Evolutionary conservation across 2,888 invertebrate species (phyloP).

Genomic region (Germaria angustata): DNA sequence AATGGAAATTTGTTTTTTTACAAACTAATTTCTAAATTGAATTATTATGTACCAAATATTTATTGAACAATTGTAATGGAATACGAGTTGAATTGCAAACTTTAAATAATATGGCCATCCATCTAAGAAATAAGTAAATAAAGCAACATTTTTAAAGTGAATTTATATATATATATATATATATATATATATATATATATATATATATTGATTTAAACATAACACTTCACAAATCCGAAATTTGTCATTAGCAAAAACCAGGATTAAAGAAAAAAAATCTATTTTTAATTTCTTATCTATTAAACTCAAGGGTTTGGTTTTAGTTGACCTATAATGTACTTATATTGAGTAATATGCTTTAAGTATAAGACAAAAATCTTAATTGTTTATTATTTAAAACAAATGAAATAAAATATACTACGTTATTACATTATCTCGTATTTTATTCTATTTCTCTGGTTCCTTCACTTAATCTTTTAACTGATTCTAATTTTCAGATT

Average conservation of each 20-base stretch:
- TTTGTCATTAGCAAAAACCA: not conserved
- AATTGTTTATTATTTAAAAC: constrained; percentile 8
- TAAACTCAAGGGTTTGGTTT: not conserved
- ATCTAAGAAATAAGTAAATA: constrained; percentile 57
- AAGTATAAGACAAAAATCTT: constrained; percentile 9
- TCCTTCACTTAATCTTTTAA: not conserved
- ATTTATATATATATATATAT: constrained; percentile 33
- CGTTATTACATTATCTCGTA: not conserved
- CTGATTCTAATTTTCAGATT: not conserved
- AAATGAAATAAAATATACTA: not conserved
- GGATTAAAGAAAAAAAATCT: not conserved
- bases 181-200: no score
- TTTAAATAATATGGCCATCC: constrained; percentile 59
- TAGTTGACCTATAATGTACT: constrained; percentile 1
- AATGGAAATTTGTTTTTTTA: constrained; percentile 10
- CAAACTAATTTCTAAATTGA: not conserved
- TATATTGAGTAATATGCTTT: constrained; percentile 1
- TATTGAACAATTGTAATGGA: not conserved
- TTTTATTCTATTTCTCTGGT: not conserved
- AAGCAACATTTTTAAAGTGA: constrained; percentile 35
- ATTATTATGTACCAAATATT: not conserved
- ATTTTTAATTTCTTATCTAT: not conserved
- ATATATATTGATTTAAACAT: constrained; percentile 35
- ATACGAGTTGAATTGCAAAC: constrained; percentile 37
- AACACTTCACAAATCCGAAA: constrained; percentile 6